Evolutionary conservation across 2,797 vertebrate genomes (phyloP).

Genomic region (Benthosema pterotum): DNA sequence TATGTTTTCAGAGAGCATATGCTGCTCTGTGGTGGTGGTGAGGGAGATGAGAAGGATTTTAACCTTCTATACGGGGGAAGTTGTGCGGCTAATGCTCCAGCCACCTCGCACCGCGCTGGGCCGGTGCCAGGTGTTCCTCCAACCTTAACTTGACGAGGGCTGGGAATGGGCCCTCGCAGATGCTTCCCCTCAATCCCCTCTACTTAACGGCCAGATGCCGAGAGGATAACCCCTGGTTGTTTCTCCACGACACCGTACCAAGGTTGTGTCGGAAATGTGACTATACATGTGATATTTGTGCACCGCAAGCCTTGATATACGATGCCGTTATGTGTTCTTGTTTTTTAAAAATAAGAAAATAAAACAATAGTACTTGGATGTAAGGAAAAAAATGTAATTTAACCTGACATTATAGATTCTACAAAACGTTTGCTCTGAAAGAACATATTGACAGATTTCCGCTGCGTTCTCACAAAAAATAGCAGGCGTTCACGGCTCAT

Average conservation of each 20-base stretch:
- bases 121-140: conserved; percentile 63
- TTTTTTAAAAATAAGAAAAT: background rate
- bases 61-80: conserved; percentile 65
- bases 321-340: conserved; percentile 28
- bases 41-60: conserved; percentile 61
- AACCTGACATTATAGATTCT: too few relatives aligned
- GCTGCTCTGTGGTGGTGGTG: conserved; percentile 50
- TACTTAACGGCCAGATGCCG: conserved; percentile 64
- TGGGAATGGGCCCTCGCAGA: conserved; percentile 55
- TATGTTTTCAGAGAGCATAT: conserved; percentile 67
- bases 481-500: too few relatives aligned
- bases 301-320: conserved; percentile 46
- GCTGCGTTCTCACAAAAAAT: too few relatives aligned
- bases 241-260: conserved; percentile 61
- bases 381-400: conserved; percentile 23
- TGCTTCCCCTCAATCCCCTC: conserved; percentile 52
- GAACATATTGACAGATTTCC: too few relatives aligned
- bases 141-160: conserved; percentile 35
- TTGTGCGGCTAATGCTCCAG: conserved; percentile 64
- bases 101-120: conserved; percentile 66
- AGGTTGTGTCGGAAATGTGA: conserved; percentile 65
- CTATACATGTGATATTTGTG: conserved; percentile 61
- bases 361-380: conserved; percentile 1
- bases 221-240: conserved; percentile 65
- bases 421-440: too few relatives aligned